A percentile compares a stretch with the other conserved stretches of the same genome.
Conservation (phyloP, 2,797 vertebrate genomes). For the Anguilla obscura region DNA sequence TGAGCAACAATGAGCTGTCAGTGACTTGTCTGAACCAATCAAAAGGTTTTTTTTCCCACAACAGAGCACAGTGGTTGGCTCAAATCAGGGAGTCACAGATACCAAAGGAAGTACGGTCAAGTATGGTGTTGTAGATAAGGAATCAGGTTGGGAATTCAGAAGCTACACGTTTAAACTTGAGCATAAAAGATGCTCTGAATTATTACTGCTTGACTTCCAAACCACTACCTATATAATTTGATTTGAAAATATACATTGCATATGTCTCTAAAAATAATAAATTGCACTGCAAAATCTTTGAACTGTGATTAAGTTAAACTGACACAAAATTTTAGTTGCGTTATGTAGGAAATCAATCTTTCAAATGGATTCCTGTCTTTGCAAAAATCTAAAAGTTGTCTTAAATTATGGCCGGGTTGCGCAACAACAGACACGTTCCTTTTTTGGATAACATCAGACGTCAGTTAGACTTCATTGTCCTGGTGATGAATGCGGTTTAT, state of each 20-base stretch:
- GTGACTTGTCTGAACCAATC: background rate
- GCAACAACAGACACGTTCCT: background rate
- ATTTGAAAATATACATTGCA: background rate
- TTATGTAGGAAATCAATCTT: background rate
- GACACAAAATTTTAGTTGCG: background rate
- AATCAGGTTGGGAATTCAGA: no score
- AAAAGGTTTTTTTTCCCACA: background rate
- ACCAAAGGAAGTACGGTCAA: no score
- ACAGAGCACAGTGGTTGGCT: no score
- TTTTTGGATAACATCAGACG: slow-evolving; percentile 1
- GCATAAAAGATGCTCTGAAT: no score
- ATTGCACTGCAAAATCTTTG: background rate
- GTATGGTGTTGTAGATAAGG: no score
- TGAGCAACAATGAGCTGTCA: background rate
- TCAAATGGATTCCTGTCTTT: background rate
- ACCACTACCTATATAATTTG: no score
- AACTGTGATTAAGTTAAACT: background rate
- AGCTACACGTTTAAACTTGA: no score
- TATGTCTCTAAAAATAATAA: background rate
- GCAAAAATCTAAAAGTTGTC: background rate
- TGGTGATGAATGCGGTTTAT: background rate
- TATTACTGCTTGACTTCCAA: no score
- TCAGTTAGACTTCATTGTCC: background rate
- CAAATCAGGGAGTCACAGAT: no score
- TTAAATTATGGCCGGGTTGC: background rate